A percentile compares a stretch with the other conserved stretches of the same genome.
phyloP scores from a whole-genome alignment of 2,113 vertebrate genomes.

The Marcusenius ussheri region DNA sequence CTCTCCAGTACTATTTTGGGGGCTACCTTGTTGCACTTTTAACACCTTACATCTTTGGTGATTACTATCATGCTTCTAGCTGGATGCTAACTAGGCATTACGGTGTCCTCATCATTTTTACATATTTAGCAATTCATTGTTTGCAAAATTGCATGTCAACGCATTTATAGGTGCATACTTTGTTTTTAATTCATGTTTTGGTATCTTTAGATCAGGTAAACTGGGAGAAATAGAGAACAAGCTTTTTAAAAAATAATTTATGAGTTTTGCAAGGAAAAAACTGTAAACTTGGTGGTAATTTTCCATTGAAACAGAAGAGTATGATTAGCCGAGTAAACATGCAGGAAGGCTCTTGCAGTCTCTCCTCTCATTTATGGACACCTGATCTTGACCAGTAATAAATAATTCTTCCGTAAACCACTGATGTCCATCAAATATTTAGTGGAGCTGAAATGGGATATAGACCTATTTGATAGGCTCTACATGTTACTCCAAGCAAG shows the following conservation, averaged over 20 bases:
- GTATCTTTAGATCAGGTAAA: neutral
- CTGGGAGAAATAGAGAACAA: neutral
- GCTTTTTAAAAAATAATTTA: neutral
- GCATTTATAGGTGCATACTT: neutral
- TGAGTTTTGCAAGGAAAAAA: neutral
- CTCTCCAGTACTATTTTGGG: neutral
- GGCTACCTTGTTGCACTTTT: neutral
- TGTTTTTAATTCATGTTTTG: neutral
- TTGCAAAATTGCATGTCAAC: neutral
- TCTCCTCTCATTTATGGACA: slow-evolving; percentile 1
- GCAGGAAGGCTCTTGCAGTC: neutral
- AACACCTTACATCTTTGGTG: neutral
- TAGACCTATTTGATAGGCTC: neutral
- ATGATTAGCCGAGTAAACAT: neutral
- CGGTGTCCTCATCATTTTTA: neutral
- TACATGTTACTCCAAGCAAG: neutral
- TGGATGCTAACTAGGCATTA: neutral
- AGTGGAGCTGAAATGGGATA: slow-evolving; percentile 21
- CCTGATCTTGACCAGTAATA: slow-evolving; percentile 19
- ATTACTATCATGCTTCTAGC: neutral
- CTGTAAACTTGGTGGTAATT: neutral
- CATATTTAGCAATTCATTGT: neutral
- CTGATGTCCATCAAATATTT: slow-evolving; percentile 21
- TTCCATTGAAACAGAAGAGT: neutral
- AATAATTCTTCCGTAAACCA: slow-evolving; percentile 21